Conservation (phyloP, 2,888 invertebrate genomes). For the Ptilodon capucinus region DNA sequence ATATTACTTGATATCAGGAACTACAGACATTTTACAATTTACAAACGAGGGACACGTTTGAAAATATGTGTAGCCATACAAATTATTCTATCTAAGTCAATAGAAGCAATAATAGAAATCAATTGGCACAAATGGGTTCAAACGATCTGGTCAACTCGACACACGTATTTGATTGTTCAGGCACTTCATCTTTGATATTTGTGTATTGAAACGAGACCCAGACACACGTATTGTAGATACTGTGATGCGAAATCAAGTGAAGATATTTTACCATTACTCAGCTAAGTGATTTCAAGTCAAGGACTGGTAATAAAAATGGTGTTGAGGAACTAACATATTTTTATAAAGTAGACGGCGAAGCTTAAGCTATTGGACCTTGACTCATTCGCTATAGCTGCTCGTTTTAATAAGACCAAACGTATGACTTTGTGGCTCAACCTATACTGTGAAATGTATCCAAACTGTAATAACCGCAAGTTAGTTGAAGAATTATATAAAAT, state of each 20-base stretch:
- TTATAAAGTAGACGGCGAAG: conserved; percentile 36
- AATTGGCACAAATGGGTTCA: conserved; percentile 58
- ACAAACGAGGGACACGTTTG: no score
- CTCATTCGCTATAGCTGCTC: conserved; percentile 29
- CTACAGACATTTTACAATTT: no score
- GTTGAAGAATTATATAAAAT: conserved; percentile 46
- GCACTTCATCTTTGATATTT: conserved; percentile 26
- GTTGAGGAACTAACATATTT: conserved; percentile 22
- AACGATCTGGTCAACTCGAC: conserved; percentile 41
- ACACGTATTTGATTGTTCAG: conserved; percentile 26
- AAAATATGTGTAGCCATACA: background rate
- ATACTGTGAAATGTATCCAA: conserved; percentile 50
- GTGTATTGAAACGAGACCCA: conserved; percentile 13
- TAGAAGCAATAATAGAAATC: conserved; percentile 43
- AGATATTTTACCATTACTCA: conserved; percentile 14
- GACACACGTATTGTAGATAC: conserved; percentile 16
- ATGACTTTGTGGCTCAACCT: conserved; percentile 49
- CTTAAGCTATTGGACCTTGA: conserved; percentile 34
- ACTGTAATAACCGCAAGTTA: conserved; percentile 44
- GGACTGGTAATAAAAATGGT: conserved; percentile 21
- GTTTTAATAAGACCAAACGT: conserved; percentile 40
- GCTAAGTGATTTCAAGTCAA: conserved; percentile 13
- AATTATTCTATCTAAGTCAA: conserved; percentile 15
- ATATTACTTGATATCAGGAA: no score
- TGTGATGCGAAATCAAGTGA: conserved; percentile 20